Percentiles rank a stretch among this genome's conserved stretches.
phyloP scores from a whole-genome alignment of 64 coral and sea anemone genomes.

The Pachyseris speciosa region DNA sequence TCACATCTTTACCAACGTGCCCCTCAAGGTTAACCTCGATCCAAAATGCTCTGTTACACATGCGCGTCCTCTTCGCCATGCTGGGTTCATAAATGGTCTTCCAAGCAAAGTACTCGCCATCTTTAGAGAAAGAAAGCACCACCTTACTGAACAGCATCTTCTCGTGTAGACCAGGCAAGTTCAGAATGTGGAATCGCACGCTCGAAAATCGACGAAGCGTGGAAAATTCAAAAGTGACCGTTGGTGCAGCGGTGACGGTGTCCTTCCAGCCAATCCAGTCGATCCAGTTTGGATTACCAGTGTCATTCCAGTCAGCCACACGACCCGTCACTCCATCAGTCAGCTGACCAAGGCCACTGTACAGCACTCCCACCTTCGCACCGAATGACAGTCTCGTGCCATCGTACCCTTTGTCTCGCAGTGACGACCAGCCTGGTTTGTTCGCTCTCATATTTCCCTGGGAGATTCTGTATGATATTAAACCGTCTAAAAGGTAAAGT shows the following conservation, averaged over 20 bases:
- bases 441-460: conserved; percentile 72
- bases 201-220: conserved; percentile 66
- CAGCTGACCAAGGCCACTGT: conserved; percentile 82
- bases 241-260: conserved; percentile 48
- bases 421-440: conserved; percentile 50
- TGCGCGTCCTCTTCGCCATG: conserved; percentile 38
- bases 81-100: conserved; percentile 87
- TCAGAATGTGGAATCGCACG: conserved; percentile 79
- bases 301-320: conserved; percentile 79
- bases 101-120: conserved; percentile 94
- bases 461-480: conserved; percentile 78
- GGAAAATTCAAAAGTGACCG: conserved; percentile 79
- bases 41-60: conserved; percentile 73
- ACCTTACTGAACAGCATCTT: conserved; percentile 90
- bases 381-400: conserved; percentile 69
- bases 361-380: conserved; percentile 64
- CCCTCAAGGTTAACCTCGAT: conserved; percentile 69
- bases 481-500: conserved; percentile 58
- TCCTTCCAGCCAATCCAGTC: conserved; percentile 90
- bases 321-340: conserved; percentile 73
- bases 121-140: conserved; percentile 80
- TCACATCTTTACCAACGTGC: conserved; percentile 73
- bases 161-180: conserved; percentile 65
- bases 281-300: conserved; percentile 72
- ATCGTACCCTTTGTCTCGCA: conserved; percentile 88